Conservation (phyloP, 2,113 vertebrate genomes). For the Melanotaenia duboulayi region DNA sequence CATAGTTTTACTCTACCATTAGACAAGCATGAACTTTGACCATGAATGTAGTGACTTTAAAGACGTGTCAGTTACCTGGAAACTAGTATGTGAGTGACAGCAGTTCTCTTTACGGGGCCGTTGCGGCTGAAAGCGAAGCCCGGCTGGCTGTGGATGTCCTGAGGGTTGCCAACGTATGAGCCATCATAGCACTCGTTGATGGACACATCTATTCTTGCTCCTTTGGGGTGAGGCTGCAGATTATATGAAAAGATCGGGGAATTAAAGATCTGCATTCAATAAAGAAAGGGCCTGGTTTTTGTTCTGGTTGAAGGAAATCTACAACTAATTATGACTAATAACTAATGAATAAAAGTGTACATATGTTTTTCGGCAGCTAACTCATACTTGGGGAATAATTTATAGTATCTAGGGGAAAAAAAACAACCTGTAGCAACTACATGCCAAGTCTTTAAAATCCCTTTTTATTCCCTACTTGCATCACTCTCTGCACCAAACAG, state of each 20-base stretch:
- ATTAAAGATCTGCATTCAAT: too few relatives aligned
- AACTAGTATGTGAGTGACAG: constrained; percentile 96
- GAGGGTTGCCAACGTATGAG: constrained; percentile 97
- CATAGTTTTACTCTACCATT: background rate
- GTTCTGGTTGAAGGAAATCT: background rate
- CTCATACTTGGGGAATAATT: too few relatives aligned
- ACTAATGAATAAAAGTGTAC: too few relatives aligned
- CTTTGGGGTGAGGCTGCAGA: constrained; percentile 96
- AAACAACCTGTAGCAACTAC: too few relatives aligned
- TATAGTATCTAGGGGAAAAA: too few relatives aligned
- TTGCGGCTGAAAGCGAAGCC: constrained; percentile 99
- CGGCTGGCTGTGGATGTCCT: constrained; percentile 98
- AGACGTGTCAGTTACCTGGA: constrained; percentile 85
- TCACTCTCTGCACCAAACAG: too few relatives aligned
- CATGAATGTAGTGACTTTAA: background rate
- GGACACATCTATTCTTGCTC: constrained; percentile 97
- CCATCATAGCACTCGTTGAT: constrained; percentile 99
- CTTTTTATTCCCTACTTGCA: too few relatives aligned
- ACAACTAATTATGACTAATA: too few relatives aligned
- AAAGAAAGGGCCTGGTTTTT: background rate
- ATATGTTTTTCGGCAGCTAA: too few relatives aligned
- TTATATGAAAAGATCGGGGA: background rate
- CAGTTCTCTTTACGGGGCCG: constrained; percentile 96
- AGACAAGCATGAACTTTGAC: background rate
- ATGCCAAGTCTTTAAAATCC: too few relatives aligned